Base-by-base conservation (phyloP, 1,140 invertebrate species). In the Oryctes rhinoceros region DNA sequence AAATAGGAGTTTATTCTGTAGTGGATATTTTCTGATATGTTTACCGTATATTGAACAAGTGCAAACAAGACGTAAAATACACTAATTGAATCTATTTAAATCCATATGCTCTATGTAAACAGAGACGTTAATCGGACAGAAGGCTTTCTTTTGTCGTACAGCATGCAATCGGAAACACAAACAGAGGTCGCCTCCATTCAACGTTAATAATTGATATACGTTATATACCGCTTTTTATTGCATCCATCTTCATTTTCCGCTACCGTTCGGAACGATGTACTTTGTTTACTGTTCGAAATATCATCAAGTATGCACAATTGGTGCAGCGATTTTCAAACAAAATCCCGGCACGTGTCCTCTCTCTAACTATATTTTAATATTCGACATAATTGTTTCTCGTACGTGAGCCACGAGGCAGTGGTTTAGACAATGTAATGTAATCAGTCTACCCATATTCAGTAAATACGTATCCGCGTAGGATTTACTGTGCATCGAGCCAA, bases 51-150 rank as follows among this genome's bases (percentile, higher is more conserved):
- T 71, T 71, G 65, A 71, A 71, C 11, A 7, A 71, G 24, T 71
- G 65, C 35, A 71, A 71, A 71, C 65, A 71, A 24, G 10, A 15
- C 24, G 20, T 13, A 71, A 71, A 71, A 15, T 71, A 71, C 20
- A 15, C 65, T 71, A 71, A 71, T 71, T 71, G 65, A 24, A 71
- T 71, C 65, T 71, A 24, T 71, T 71, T 71, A 71, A 37, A 37
- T 37, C 18, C 65, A 15, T 71, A 71, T 24, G 65, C 65, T 35
- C 11, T 24, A 71, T 37, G 65, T 71, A 71, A 71, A 71, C 65
- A 71, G 24, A 71, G 24, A 71, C 65, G 65, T 71, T 71, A 71
- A 71, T 71, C 65, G 65, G 20, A 71, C 65, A 37, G 65, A 37
- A 37, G 30, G 65, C 65, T 24, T 71, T 71, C 65, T 71, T 71